phyloP scores from a whole-genome alignment of 1,140 invertebrate genomes.

The Zaprionus capensis region DNA sequence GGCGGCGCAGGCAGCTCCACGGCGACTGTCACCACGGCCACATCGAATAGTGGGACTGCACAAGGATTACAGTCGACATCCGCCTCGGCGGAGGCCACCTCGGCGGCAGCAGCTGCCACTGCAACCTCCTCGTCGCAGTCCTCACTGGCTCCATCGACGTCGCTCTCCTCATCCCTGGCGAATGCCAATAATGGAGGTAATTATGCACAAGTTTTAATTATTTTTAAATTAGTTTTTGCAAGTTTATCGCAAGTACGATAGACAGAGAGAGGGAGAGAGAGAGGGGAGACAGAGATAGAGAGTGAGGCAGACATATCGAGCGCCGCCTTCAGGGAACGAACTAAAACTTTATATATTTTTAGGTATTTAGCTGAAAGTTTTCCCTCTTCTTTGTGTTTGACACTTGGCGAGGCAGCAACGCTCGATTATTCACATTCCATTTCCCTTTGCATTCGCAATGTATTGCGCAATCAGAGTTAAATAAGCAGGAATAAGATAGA shows the following conservation, averaged over 20 bases:
- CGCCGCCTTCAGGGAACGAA: constrained; percentile 48
- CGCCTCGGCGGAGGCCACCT: constrained; percentile 71
- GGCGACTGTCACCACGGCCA: constrained; percentile 66
- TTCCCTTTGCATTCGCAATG: constrained; percentile 39
- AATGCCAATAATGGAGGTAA: constrained; percentile 84
- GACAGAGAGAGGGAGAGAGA: constrained; percentile 4
- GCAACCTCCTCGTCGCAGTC: constrained; percentile 73
- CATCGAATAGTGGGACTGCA: constrained; percentile 73
- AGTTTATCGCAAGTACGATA: constrained; percentile 47
- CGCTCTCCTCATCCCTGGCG: constrained; percentile 79
- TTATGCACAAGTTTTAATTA: constrained; percentile 84
- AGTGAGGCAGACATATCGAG: constrained; percentile 38
- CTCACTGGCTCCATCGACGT: constrained; percentile 68
- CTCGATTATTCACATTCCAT: constrained; percentile 47
- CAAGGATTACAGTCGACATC: constrained; percentile 75
- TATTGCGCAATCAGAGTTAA: constrained; percentile 6
- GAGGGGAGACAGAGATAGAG: constrained; percentile 10
- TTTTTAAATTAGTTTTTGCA: constrained; percentile 84
- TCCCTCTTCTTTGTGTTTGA: constrained; percentile 50
- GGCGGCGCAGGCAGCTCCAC: constrained; percentile 79
- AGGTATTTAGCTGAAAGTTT: constrained; percentile 52
- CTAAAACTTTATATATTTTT: constrained; percentile 60
- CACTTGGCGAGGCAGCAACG: constrained; percentile 27
- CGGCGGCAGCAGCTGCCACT: constrained; percentile 54
- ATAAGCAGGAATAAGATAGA: not conserved